Conservation (phyloP, 35 echinoderm and acorn worm genomes). For the Apostichopus californicus region DNA sequence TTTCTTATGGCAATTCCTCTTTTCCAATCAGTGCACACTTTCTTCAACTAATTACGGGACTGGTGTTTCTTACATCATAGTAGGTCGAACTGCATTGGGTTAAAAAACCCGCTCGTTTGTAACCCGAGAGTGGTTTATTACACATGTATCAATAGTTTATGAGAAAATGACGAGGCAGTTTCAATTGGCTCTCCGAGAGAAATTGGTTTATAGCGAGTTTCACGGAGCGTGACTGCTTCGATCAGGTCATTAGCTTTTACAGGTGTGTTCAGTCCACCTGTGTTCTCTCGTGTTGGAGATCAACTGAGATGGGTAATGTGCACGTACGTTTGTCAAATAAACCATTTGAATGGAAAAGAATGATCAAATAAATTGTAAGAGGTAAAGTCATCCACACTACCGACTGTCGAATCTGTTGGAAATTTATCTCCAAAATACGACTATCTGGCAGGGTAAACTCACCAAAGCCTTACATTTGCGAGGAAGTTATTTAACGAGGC, state of each 20-base stretch:
- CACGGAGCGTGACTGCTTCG: constrained; percentile 35
- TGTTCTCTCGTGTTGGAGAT: neutral
- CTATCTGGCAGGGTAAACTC: no score
- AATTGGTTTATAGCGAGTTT: constrained; percentile 18
- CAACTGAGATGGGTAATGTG: neutral
- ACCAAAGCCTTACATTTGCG: no score
- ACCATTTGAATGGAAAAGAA: neutral
- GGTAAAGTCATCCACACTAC: neutral
- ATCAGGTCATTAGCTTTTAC: constrained; percentile 35
- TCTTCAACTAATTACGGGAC: constrained; percentile 18
- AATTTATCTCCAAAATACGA: no score
- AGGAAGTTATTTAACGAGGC: no score
- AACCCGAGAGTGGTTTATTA: constrained; percentile 38
- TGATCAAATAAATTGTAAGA: constrained; percentile 26
- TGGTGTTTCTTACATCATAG: constrained; percentile 42
- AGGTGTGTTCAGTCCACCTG: constrained; percentile 42
- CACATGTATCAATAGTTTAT: constrained; percentile 48
- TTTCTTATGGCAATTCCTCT: constrained; percentile 12
- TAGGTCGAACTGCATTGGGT: constrained; percentile 35
- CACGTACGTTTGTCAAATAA: constrained; percentile 38
- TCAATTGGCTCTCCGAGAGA: neutral
- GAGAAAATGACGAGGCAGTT: constrained; percentile 40
- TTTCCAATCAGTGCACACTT: constrained; percentile 53
- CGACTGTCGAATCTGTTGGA: no score
- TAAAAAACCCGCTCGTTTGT: constrained; percentile 31